These are phyloP conservation scores for Lepilemur septentrionalis DNA, from an alignment of 2,797 vertebrate species.

Conservation along the genomic window DNA sequence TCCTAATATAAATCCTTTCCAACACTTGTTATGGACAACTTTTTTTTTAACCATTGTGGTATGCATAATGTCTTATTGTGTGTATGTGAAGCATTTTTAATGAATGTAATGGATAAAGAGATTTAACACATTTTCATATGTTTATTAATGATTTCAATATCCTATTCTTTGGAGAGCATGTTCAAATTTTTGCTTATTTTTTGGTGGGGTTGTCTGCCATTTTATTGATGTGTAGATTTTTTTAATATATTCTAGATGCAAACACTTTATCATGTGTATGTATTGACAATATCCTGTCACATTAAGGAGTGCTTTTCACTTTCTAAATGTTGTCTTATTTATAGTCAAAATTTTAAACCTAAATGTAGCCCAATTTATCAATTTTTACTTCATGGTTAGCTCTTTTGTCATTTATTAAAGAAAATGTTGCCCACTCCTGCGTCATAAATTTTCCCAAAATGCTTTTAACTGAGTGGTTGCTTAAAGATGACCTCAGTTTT, in stretches of 20 bases:
- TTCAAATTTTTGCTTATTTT: neutral
- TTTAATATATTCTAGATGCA: neutral
- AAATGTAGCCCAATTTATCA: neutral
- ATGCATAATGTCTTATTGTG: neutral
- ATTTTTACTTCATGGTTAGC: neutral
- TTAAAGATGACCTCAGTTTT: accelerated
- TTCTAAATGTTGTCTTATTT: neutral
- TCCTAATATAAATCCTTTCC: neutral
- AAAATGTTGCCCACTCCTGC: accelerated
- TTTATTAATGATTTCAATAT: no score
- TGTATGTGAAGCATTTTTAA: neutral
- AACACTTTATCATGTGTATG: neutral
- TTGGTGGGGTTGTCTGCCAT: neutral
- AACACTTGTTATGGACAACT: neutral
- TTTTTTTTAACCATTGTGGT: neutral
- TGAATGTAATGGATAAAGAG: neutral
- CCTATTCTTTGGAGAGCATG: neutral
- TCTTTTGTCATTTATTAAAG: no score
- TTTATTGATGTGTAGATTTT: neutral
- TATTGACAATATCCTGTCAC: neutral
- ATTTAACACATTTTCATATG: neutral
- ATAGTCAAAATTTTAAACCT: neutral
- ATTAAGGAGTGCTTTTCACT: neutral
- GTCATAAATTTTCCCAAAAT: neutral
- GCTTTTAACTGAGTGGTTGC: neutral